Base-by-base conservation (phyloP, 2,797 vertebrate genomes). In the Chromis chromis region DNA sequence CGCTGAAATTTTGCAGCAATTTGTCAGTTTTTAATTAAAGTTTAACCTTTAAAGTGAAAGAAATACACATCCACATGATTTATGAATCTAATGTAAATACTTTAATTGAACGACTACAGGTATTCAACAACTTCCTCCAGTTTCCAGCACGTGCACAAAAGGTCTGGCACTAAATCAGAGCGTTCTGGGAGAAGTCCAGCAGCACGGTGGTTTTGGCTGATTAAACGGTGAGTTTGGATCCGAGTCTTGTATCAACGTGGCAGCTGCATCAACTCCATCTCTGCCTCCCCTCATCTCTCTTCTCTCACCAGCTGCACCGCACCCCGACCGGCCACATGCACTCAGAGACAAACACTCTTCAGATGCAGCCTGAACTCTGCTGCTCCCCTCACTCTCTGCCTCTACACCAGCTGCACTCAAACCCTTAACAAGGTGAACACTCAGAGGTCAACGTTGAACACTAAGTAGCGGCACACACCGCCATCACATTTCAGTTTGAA, bases 341-440 rank as follows among this genome's bases (percentile, higher is more conserved):
- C 90, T 87, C 89, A 87, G 89, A 91, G 88, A 92, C 89, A 92
- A 92, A 92, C 90, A 83, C 92, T 89, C 92, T 91, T 93, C 91
- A 93, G 92, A 93, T 72, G 84, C 74, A 85, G 92, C 79, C 91
- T 91, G 91, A 93, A 91, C 92, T 87, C 85, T 86, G 84, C 84
- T 76, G 86, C 86, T 86, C 88, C 81, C 79, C 86, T 86, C 87
- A 50, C 89, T 88, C 89, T 83, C 84, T 87, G 86, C 79, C 83
- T 87, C 90, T 78, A 80, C 88, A 90, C 87, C 93, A 94, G 92
- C 93, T 94, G 93, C 93, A 93, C 90, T 92, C 91, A 92, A 90
- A 91, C 87, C 91, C 92, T 92, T 88, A 91, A 93, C 87, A 85
- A 89, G 91, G 90, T 90, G 88, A 92, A 88, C 83, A 86, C 88